phyloP scores from a whole-genome alignment of 35 echinoderm and acorn worm genomes.

The Patiria miniata region DNA sequence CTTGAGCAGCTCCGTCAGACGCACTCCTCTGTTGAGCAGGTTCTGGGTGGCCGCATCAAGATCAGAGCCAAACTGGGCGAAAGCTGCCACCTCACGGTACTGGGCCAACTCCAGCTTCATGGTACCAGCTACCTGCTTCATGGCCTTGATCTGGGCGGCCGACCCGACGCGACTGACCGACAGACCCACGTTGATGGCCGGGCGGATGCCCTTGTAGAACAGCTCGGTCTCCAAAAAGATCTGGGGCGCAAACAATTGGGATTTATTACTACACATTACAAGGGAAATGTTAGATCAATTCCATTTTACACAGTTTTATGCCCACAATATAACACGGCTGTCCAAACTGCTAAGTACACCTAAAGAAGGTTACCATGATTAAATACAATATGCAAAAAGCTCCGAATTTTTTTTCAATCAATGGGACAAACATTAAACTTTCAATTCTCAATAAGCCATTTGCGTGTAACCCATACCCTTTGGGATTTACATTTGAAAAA shows the following conservation, averaged over 20 bases:
- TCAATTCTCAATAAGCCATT: too few relatives aligned
- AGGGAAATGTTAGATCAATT: too few relatives aligned
- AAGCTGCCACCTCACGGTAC: conserved; percentile 94
- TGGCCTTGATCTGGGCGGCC: conserved; percentile 98
- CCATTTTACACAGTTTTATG: too few relatives aligned
- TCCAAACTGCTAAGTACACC: too few relatives aligned
- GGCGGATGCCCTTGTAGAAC: conserved; percentile 99
- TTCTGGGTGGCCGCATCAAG: conserved; percentile 97
- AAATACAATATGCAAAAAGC: too few relatives aligned
- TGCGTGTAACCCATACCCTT: too few relatives aligned
- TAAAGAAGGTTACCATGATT: too few relatives aligned
- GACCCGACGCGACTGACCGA: conserved; percentile 98
- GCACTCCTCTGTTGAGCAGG: conserved; percentile 96
- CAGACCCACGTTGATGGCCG: conserved; percentile 99
- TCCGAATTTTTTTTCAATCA: too few relatives aligned
- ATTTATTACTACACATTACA: too few relatives aligned
- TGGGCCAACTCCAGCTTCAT: conserved; percentile 99
- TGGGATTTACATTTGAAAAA: too few relatives aligned
- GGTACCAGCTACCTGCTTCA: conserved; percentile 99
- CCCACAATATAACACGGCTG: too few relatives aligned
- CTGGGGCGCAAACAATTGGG: conserved; percentile 13
- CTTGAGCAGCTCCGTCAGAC: conserved; percentile 95
- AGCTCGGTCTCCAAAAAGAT: conserved; percentile 99
- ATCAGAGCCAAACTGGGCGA: conserved; percentile 99
- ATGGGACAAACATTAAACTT: too few relatives aligned